Conservation (phyloP, 2,113 vertebrate genomes). For the Speoplatyrhinus poulsoni region DNA sequence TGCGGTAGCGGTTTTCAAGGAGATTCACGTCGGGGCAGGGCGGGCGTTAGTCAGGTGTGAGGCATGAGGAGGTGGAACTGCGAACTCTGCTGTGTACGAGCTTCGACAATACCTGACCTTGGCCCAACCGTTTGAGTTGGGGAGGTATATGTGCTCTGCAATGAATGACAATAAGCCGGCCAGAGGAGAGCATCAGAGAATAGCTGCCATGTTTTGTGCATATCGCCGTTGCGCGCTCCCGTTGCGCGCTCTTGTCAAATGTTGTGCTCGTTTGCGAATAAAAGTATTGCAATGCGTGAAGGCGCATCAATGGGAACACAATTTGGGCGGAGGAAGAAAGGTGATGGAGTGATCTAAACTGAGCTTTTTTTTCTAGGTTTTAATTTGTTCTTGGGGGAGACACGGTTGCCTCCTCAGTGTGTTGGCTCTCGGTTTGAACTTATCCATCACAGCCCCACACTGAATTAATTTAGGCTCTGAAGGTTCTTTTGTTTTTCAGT, state of each 20-base stretch:
- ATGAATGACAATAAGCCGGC: slow-evolving; percentile 62
- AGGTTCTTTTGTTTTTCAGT: neutral
- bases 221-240: slow-evolving; percentile 39
- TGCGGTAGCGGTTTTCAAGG: slow-evolving; percentile 52
- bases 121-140: slow-evolving; percentile 48
- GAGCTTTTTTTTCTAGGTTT: slow-evolving; percentile 8
- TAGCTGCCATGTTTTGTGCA: slow-evolving; percentile 45
- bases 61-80: slow-evolving; percentile 32
- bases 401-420: slow-evolving; percentile 2
- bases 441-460: slow-evolving; percentile 20
- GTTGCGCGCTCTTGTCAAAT: slow-evolving; percentile 26
- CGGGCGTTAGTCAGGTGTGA: slow-evolving; percentile 43
- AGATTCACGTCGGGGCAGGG: slow-evolving; percentile 41
- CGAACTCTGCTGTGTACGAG: slow-evolving; percentile 58
- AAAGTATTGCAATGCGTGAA: slow-evolving; percentile 39
- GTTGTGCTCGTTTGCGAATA: slow-evolving; percentile 43
- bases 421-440: slow-evolving; percentile 8
- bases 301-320: slow-evolving; percentile 18
- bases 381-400: slow-evolving; percentile 20
- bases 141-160: slow-evolving; percentile 28
- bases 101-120: slow-evolving; percentile 68
- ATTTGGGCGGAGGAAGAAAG: slow-evolving; percentile 15
- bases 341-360: slow-evolving; percentile 5
- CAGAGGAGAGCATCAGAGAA: slow-evolving; percentile 2
- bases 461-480: slow-evolving; percentile 1